Evolutionary conservation across 2,888 invertebrate genomes (phyloP), one percentile per base, ranked within the genome.

Genomic region (Orchesellides sinensis): DNA sequence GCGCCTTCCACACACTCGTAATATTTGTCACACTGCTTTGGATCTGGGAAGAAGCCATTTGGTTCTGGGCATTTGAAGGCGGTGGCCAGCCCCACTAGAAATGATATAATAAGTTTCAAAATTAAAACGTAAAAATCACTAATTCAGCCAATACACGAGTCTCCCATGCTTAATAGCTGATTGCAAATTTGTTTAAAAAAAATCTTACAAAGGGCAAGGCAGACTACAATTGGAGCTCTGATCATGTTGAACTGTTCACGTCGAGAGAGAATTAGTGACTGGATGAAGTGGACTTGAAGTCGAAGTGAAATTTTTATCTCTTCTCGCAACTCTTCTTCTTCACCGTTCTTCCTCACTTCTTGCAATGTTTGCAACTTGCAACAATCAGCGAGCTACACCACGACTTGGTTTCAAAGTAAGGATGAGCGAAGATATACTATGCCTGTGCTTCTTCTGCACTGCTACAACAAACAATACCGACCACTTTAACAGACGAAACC

Each of bases 21-120:
- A 91, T 92, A 97, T 91, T 96, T 96, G 91, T 97, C 97, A 89
- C 97, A 97, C 90, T 96, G 96, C 35, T 92, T 90, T 0, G 93
- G 89, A 89, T 97, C 95, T 88, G 94, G 94, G 89, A 94, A 96
- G 89, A 95, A 94, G 1, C 96, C 96, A 89, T 96, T 94, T 83
- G 93, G 92, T 74, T 92, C 92, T 6, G 96, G 96, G 89, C 97
- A 97, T 90, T 93, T 93, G 91, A 93, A 96, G 25, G 86, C 87
- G 35, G 68, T 72, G 32, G 84, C 72, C 5, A 86, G 23, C 45
- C 86, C 87, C 21, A 85, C 87, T 87, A 69, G 14, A 83, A 77
- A 59, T 5, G n/a, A 54, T 12, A 40, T 40, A n/a, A 10, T 10
- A 40, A 40, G n/a, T 40, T 40, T 4, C n/a, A 40, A 40, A 2